Evolutionary conservation across 2,113 vertebrate species (phyloP).

Genomic region (Rhea americana): DNA sequence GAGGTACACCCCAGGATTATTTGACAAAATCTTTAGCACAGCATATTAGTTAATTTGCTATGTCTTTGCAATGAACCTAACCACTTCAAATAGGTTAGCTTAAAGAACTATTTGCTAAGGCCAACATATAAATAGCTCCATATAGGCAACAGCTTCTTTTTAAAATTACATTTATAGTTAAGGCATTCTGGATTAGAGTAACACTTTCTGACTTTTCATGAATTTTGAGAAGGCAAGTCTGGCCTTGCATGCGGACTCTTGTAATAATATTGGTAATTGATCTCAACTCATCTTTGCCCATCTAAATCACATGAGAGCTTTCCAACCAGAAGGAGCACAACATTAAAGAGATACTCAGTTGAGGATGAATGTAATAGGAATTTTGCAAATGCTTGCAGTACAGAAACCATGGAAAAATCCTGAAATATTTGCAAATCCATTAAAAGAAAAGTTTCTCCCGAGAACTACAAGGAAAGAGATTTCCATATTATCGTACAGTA

Average conservation of each 20-base stretch:
- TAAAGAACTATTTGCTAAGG: not conserved
- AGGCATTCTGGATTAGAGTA: not conserved
- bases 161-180: not conserved
- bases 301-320: not conserved
- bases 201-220: not conserved
- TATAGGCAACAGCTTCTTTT: not conserved
- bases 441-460: constrained; percentile 13
- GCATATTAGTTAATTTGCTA: not conserved
- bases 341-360: not conserved
- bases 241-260: not conserved
- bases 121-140: not conserved
- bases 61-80: not conserved
- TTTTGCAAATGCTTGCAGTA: not conserved
- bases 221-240: not conserved
- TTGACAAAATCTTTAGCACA: not conserved
- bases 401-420: not conserved
- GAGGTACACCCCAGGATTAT: not conserved
- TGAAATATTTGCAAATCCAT: constrained; percentile 11
- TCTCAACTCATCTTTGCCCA: not conserved
- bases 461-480: constrained; percentile 2
- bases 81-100: not conserved
- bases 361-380: not conserved
- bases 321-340: not conserved
- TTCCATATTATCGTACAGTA: not conserved
- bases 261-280: not conserved